Base-by-base conservation (phyloP, 2,888 invertebrate genomes). In the Xanthia icteritia region DNA sequence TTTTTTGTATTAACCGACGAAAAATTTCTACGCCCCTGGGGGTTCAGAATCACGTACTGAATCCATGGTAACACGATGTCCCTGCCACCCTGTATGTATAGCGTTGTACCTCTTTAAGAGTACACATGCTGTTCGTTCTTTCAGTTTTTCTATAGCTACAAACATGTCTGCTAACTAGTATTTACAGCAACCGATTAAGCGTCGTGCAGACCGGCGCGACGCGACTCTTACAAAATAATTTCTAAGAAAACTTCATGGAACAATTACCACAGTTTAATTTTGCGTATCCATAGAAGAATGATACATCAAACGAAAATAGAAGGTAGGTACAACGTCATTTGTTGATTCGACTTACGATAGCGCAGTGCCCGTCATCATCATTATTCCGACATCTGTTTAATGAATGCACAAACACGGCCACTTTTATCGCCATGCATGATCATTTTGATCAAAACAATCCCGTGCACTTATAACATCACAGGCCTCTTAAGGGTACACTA, bases 371-470 rank as follows among this genome's bases (percentile, higher is more conserved):
- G 77, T 81, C 82, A 77, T 82, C 66, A 81, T 82, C 70, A 67
- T 81, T 70, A 82, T 58, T 54, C 15, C 27, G 15, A 70, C 42
- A 67, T 77, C 66, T 76, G 56, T 82, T 15, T 70, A 82, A 70
- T 81, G 61, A 82, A 82, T 77, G 77, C 82, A 63, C 39, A 20
- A 58, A 48, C 77, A 81, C 61, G 77, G 76, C 42, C 23, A 27
- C 27, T 42, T 66, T 42, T 45, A 4, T 60, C 15, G 23, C n/a
- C 31, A 51, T 36, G 51, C 31, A 51, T 36, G 51, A 61, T 63
- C 0, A 31, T 81, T 79, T 76, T 75, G 36, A 75, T 54, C 56
- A 81, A 74, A 58, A 36, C 8, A 17, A 48, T 81, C 27, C n/a
- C 11, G 23, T 15, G 27, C 36, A 15, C 31, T 63, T 79, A 31